A percentile compares a stretch with the other conserved stretches of the same genome.
Evolutionary conservation across 2,888 invertebrate species (phyloP).

Genomic region (Lobophora halterata): DNA sequence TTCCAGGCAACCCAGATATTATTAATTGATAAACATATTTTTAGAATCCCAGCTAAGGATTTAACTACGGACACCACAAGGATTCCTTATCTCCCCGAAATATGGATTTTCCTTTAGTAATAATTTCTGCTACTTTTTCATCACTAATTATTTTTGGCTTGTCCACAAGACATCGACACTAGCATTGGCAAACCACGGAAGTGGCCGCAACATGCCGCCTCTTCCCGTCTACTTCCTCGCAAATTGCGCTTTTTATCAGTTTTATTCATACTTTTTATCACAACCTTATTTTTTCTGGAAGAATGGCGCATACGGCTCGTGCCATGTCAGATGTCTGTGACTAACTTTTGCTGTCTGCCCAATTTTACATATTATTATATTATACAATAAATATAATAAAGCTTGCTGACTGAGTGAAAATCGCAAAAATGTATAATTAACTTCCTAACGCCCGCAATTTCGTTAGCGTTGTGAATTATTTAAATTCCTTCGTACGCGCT

Average conservation of each 20-base stretch:
- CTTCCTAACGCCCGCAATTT: too few species aligned
- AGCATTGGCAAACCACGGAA: slow-evolving; percentile 63
- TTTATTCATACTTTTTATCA: slow-evolving; percentile 17
- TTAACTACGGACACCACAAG: too few species aligned
- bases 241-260: slow-evolving; percentile 62
- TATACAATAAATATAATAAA: neutral
- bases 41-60: too few species aligned
- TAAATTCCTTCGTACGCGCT: too few species aligned
- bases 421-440: too few species aligned
- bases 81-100: too few species aligned
- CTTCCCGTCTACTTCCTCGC: slow-evolving; percentile 73
- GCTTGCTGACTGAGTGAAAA: too few species aligned
- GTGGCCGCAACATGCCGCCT: slow-evolving; percentile 71
- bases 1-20: too few species aligned
- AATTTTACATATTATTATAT: slow-evolving; percentile 25
- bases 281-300: slow-evolving; percentile 50
- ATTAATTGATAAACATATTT: too few species aligned
- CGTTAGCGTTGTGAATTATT: too few species aligned
- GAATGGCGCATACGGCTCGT: slow-evolving; percentile 64
- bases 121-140: too few species aligned
- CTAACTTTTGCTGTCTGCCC: slow-evolving; percentile 52
- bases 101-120: too few species aligned
- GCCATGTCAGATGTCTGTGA: slow-evolving; percentile 57
- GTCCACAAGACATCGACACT: slow-evolving; percentile 41
- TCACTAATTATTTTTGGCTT: slow-evolving; percentile 7